Evolutionary conservation across 2,888 invertebrate species (phyloP), one percentile per base, ranked within the genome.

Genomic region (Polydesmus complanatus): DNA sequence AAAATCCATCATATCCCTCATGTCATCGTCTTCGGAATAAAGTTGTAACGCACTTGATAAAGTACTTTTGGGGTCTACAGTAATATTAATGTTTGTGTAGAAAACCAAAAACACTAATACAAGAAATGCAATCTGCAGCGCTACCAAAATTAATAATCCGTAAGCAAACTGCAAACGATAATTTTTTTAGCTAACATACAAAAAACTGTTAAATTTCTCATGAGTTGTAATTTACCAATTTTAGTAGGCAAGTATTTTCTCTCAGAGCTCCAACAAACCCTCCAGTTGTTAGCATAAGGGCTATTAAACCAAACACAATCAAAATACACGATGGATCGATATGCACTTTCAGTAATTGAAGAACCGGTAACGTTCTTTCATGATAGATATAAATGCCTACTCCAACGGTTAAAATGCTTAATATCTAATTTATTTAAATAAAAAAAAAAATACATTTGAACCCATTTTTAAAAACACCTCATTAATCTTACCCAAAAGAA

Each of bases 1-100:
- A 77, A 90, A 93, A 74, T 95, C 94, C 65, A 95, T 93, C 65
- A 94, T 84, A 77, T 93, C 93, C 74, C 92, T 89, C 60, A 93
- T 78, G 75, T 95, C 94, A 0, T 88, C 85, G 76, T 94, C 93
- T 72, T 94, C 94, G 53, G 37, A 37, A 37, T 37, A 37, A 8
- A 37, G 14, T 14, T 5, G 8, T 8, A 37, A 14, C 5, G 37
- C 37, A 8, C 14, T 37, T 37, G 5, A 5, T 37, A 37, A 37
- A 37, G 37, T 8, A 37, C 14, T 37, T 37, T 5, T 8, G 14
- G 37, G 37, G 37, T 37, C 14, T 8, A 37, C 37, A 8, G 37
- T 37, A 37, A 37, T 37, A 14, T 37, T 37, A 14, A 37, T 14
- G 14, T 37, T 37, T 5, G 37, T 37, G 14, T 37, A 37, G 8